Evolutionary conservation across 2,888 invertebrate species (phyloP), one percentile per base, ranked within the genome.

Genomic region (Seira ritae): DNA sequence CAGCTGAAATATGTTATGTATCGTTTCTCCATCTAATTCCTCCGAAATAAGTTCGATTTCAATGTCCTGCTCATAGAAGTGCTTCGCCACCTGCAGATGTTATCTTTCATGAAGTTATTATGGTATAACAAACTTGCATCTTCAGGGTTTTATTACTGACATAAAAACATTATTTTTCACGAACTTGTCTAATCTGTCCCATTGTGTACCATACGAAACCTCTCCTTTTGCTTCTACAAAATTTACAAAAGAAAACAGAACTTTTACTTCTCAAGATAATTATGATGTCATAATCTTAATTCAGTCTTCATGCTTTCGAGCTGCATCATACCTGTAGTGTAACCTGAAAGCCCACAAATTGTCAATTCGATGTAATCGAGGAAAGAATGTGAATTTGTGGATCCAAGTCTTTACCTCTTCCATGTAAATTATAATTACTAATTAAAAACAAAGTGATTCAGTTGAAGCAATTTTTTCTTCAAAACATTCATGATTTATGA

Each of bases 161-260:
- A n/a, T n/a, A n/a, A n/a, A n/a, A n/a, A n/a, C n/a, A 70, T 20
- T 20, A 20, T 3, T 55, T 1, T 42, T 2, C 15, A 89, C 91
- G 90, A 89, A 94, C 95, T 93, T 95, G 96, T 90, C 96, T 93
- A 87, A 98, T 97, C 91, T 98, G 98, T 1, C 98, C 98, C 95
- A 98, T 98, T 4, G 98, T 97, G 90, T 99, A 99, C 91, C 97
- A 97, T 3, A 98, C 95, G 90, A 97, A 98, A 0, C 98, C 98
- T 85, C 96, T 93, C 86, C 98, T 92, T 91, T 97, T 97, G 88
- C 97, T 97, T 75, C 97, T 93, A 91, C 98, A 98, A 91, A 98
- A n/a, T n/a, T n/a, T n/a, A n/a, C n/a, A n/a, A n/a, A n/a, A n/a
- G n/a, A n/a, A n/a, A n/a, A n/a, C n/a, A n/a, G n/a, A n/a, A n/a